Base-by-base conservation (phyloP, 2,888 invertebrate genomes). In the Carpatolechia fugitivella region DNA sequence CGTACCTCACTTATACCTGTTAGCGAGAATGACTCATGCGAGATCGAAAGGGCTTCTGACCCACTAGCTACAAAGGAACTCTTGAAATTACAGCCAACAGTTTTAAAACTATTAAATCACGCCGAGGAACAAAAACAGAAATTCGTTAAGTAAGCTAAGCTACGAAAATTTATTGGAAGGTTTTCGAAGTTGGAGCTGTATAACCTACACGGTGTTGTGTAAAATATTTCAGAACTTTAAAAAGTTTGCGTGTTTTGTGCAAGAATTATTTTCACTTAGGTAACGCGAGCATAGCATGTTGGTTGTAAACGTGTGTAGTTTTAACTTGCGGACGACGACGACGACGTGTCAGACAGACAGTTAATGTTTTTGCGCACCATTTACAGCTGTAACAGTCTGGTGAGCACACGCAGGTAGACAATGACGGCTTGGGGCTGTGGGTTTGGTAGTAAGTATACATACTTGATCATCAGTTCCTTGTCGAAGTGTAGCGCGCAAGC, bases 391-490 rank as follows among this genome's bases (percentile, higher is more conserved):
- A 52, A 57, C 56, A 60, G 63, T 60, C 58, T 60, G 61, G 57
- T 63, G 68, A 62, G 65, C 63, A 52, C 61, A 54, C 14, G 40
- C 40, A 38, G 38, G 62, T 63, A 62, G 57, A 61, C 60, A 63
- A 63, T 64, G 62, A 64, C 62, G 61, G 48, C 56, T 55, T 51
- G 58, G 60, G 60, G 59, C 56, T 58, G 56, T 62, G 61, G 56
- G 61, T 57, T 63, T 59, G 41, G 20, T 53, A 41, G n/a, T n/a
- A n/a, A n/a, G n/a, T n/a, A n/a, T n/a, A n/a, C n/a, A n/a, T n/a
- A n/a, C n/a, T n/a, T n/a, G n/a, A n/a, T n/a, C n/a, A 58, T 54
- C 51, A 61, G 67, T 76, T 77, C 71, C 69, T 74, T 67, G 67
- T 68, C 59, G 68, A 66, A 70, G 72, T 70, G 74, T 69, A 68